Base-by-base conservation (phyloP, 1,140 invertebrate species). In the Carcinoscorpius rotundicauda region DNA sequence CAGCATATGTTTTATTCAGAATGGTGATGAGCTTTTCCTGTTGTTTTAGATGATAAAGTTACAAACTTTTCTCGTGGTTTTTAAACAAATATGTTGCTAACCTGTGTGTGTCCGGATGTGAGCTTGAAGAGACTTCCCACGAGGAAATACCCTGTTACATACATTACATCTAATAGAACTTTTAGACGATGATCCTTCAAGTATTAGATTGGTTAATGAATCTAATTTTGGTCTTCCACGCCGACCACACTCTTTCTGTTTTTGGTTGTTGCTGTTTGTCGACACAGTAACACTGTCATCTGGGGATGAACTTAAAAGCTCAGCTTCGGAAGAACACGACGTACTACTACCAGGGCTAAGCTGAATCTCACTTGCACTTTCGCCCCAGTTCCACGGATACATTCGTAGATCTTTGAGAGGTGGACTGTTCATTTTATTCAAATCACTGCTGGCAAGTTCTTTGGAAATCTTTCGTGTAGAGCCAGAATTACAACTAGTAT, bases 41-140 rank as follows among this genome's bases (percentile, higher is more conserved):
- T 29, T 29, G 29, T 29, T 29, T 29, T 29, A 29, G 29, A 29
- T 29, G 0, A 29, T 2, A 29, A 29, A 29, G 29, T 29, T 29
- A 29, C 29, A 1, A 29, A 29, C 29, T 29, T 29, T 29, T 29
- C 29, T 29, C 29, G 29, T 29, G 29, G 0, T 29, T 29, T 29
- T 2, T 29, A 29, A 29, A 29, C 29, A 29, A 29, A 29, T 29
- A 29, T 29, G 29, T 29, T 29, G 29, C 29, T 73, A 77, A 87
- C 87, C 87, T 73, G 88, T 90, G 71, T 90, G 88, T 3, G 86
- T 89, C 69, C 88, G 79, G 51, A 88, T 74, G 74, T 90, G 88
- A n/a, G 87, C 87, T 75, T 89, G 86, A 0, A 89, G 77, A 10
- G 85, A 87, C 76, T 91, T 91, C 73, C 89, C 87, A 68, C 88